Base-by-base conservation (phyloP, 1,140 invertebrate genomes). In the Saxidomus purpurata region DNA sequence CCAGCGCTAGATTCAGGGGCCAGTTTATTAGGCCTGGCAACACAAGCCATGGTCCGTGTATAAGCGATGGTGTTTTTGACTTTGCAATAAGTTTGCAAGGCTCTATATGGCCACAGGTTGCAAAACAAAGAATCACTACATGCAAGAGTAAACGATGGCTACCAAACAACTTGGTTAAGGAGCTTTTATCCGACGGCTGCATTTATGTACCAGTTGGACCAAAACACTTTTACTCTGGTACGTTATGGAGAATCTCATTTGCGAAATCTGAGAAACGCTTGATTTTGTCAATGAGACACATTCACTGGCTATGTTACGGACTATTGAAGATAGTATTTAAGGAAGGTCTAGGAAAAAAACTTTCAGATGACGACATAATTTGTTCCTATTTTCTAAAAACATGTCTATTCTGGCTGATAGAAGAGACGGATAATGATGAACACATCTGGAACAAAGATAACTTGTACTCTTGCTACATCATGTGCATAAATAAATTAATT, bases 381-480 rank as follows among this genome's bases (percentile, higher is more conserved):
- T 67, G 61, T 67, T 67, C 61, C 6, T 67, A 67, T 34, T 67
- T 31, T 36, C 31, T 67, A 31, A 67, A 67, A 28, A 67, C 61
- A 67, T 67, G 61, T 19, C 31, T 67, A 9, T 67, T 67, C 61
- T 67, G 61, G 61, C n/a, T 67, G 25, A 34, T 67, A 31, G 61
- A 67, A 67, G 61, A 67, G n/a, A 67, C 61, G 11, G 61, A 67
- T 67, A 67, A 67, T 31, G 61, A 67, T 36, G 61, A 67, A 22
- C 11, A 67, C 3, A 22, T 67, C 9, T 67, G 61, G 61, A 67
- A 67, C 28, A 28, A 34, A 9, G 31, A 34, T 22, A 34, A 36
- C 17, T 6, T 67, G 6, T 67, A 19, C 17, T 9, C 3, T 67
- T 67, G 61, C 28, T 67, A 67, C 61, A 67, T 67, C 6, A 67